Conservation (phyloP, 2,888 invertebrate species). For the Drosophila cognata region DNA sequence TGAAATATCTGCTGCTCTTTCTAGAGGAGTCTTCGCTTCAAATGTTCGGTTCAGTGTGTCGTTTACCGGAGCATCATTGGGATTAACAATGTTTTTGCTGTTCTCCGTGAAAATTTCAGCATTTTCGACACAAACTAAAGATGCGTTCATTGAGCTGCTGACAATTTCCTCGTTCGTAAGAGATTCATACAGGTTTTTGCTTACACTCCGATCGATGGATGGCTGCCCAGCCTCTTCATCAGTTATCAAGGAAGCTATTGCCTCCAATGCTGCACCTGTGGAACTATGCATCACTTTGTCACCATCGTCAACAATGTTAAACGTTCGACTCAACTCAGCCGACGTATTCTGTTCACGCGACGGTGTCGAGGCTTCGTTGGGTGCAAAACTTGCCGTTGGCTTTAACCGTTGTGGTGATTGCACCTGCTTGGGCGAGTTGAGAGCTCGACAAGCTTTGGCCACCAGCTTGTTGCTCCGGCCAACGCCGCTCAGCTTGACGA, state of each 20-base stretch:
- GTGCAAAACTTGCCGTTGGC: not conserved
- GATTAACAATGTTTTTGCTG: not conserved
- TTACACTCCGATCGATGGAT: not conserved
- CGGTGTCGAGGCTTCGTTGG: constrained; percentile 27
- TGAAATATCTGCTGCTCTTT: not conserved
- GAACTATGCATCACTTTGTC: not conserved
- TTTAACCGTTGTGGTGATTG: constrained; percentile 28
- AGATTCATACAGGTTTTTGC: not conserved
- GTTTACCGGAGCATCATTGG: not conserved
- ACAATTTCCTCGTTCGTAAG: not conserved
- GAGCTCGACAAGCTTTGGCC: constrained; percentile 67
- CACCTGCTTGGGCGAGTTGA: constrained; percentile 48
- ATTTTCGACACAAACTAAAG: not conserved
- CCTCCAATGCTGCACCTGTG: constrained; percentile 6
- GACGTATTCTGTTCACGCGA: constrained; percentile 14
- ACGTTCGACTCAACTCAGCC: constrained; percentile 70
- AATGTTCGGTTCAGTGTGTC: constrained; percentile 25
- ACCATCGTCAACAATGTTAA: constrained; percentile 55
- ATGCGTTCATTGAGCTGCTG: not conserved
- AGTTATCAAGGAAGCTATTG: constrained; percentile 6
- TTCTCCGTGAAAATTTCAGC: not conserved
- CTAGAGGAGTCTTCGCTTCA: constrained; percentile 17
- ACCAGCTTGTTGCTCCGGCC: constrained; percentile 56
- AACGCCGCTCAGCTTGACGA: constrained; percentile 42
- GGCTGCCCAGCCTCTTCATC: not conserved